Evolutionary conservation across 2,888 invertebrate genomes (phyloP), one percentile per base, ranked within the genome.

Genomic region (Melieria crassipennis): DNA sequence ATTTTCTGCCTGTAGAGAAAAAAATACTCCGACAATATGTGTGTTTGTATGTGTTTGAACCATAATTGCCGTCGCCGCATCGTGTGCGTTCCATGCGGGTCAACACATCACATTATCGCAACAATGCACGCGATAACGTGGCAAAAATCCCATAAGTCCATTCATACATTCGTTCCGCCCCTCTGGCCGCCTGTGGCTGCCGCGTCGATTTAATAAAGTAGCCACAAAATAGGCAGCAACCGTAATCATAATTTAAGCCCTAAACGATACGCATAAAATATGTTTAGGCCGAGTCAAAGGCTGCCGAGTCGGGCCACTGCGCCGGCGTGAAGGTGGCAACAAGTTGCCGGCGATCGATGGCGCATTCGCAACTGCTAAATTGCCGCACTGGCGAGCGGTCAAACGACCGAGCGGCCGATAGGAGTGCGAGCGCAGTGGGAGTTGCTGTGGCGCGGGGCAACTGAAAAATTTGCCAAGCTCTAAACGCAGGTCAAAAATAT

Each of bases 191-290:
- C 45, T 65, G n/a, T 46, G 7, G 45, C 11, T 61, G 45, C 46
- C 46, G 13, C 43, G 63, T 42, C 42, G 55, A 62, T 69, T 63
- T 63, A 55, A 69, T 69, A 69, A 69, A 69, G 69, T 69, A 69
- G 69, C 69, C 62, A 62, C 55, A 69, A 69, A 69, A 69, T 69
- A 69, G 63, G 48, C 56, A 63, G 62, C 62, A 48, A 63, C 55
- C 62, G 63, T 69, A 69, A 69, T 63, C 46, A 69, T 69, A 69
- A 69, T 62, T 69, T 69, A 69, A 62, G 42, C 56, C 56, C 69
- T 69, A 63, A 69, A 69, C 56, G 69, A 47, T 56, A 69, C 69
- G 69, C 69, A 63, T 69, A 69, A 69, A 69, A 69, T 69, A 63
- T 63, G 56, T 16, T 62, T 63, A 62, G 56, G 63, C 63, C 42